Conservation (phyloP, 2,888 invertebrate genomes). For the Tupiocoris notatus region DNA sequence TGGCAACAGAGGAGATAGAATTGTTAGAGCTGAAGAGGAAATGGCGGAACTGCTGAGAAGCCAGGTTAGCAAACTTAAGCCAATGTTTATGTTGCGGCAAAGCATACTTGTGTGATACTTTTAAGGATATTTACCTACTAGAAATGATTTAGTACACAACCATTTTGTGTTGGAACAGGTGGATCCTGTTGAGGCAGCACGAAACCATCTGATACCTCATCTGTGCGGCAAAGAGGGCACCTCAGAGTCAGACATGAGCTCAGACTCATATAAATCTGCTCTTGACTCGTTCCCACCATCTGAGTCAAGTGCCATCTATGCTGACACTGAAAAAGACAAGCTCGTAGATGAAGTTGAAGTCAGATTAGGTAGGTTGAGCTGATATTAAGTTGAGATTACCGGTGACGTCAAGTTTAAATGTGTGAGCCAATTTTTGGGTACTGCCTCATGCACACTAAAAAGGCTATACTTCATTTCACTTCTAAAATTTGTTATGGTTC, state of each 20-base stretch:
- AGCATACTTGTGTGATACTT: not conserved
- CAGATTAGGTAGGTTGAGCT: conserved; percentile 44
- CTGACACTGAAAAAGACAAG: conserved; percentile 48
- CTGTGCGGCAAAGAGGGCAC: conserved; percentile 62
- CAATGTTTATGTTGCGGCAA: not conserved
- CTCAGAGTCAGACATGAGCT: conserved; percentile 43
- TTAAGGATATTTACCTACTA: not conserved
- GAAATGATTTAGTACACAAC: conserved; percentile 27
- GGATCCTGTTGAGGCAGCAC: conserved; percentile 75
- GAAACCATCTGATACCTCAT: conserved; percentile 71
- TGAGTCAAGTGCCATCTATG: conserved; percentile 34
- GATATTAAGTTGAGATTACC: no score
- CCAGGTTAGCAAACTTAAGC: not conserved
- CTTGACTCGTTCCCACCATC: conserved; percentile 43
- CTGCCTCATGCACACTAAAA: no score
- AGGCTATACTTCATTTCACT: no score
- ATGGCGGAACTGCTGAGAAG: conserved; percentile 44
- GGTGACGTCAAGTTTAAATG: no score
- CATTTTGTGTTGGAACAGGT: conserved; percentile 33
- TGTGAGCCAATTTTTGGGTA: no score
- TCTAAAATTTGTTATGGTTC: no score
- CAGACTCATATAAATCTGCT: conserved; percentile 47
- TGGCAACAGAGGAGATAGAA: conserved; percentile 38
- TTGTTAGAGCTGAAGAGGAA: conserved; percentile 42
- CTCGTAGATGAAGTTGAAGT: conserved; percentile 49